phyloP scores from a whole-genome alignment of 2,797 vertebrate species.

The Buceros bicornis region DNA sequence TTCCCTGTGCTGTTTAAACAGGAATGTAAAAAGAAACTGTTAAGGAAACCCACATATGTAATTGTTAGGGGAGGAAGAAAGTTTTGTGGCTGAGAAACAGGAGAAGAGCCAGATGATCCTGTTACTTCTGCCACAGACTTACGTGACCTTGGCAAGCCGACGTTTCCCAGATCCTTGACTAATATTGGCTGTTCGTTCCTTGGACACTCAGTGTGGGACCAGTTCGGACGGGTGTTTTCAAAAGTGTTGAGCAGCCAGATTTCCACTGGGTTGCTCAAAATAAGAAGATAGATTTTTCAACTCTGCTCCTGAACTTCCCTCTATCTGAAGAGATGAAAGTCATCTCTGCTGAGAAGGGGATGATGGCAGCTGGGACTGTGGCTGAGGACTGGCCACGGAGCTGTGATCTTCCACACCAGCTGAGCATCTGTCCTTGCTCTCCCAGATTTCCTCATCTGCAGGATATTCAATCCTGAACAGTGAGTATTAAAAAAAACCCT shows the following conservation, averaged over 20 bases:
- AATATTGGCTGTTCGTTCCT: not conserved
- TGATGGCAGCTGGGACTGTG: not conserved
- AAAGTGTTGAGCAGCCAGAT: not conserved
- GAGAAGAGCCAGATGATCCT: constrained; percentile 62
- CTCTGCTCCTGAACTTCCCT: not conserved
- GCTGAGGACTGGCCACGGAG: fast-evolving
- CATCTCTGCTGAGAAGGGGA: not conserved
- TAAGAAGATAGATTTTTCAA: not conserved
- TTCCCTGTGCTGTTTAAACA: constrained; percentile 74
- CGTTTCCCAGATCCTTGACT: not conserved
- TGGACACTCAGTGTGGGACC: not conserved
- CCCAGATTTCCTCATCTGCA: constrained; percentile 17
- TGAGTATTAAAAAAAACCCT: not conserved
- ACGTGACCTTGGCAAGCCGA: constrained; percentile 27
- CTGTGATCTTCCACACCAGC: not conserved
- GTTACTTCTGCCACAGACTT: constrained; percentile 60
- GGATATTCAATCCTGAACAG: constrained; percentile 33
- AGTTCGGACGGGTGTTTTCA: not conserved
- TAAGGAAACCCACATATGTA: constrained; percentile 73
- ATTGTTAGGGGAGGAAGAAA: constrained; percentile 62
- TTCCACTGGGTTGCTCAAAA: constrained; percentile 9
- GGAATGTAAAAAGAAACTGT: constrained; percentile 76
- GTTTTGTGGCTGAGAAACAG: constrained; percentile 61
- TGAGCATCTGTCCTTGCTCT: not conserved
- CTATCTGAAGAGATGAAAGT: not conserved